Evolutionary conservation across 2,797 vertebrate species (phyloP), one percentile per base, ranked within the genome.

Genomic region (Melanogrammus aeglefinus): DNA sequence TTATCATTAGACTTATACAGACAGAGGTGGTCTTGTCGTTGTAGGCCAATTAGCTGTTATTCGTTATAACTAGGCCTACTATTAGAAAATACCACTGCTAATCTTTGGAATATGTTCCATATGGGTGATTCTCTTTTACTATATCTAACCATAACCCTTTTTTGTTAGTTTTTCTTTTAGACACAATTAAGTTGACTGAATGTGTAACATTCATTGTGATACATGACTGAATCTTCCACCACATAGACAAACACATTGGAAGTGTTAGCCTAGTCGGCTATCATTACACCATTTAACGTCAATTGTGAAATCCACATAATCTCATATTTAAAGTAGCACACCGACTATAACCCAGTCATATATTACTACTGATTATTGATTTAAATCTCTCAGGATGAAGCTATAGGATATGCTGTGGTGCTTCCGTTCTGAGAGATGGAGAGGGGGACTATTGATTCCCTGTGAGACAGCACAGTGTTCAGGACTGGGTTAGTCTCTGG

Each of bases 381-480:
- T 27, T 27, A 9, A 66, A 27, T 27, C n/a, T 27, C 63, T 66
- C 63, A 66, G 24, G 63, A 66, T 27, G 14, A 66, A 66, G n/a
- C 63, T 27, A 27, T 2, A 27, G 9, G n/a, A 27, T 10, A 66
- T 9, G 57, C 27, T n/a, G 31, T 4, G 63, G 63, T 63, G 2
- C 51, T 63, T 51, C 18, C 12, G 21, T 51, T 51, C 16, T 9
- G 57, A 57, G 18, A 18, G 47, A 57, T 7, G 47, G 8, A 1
- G 21, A n/a, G 21, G 4, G 14, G 24, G 31, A 75, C 72, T 82
- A 79, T 76, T 71, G 82, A 88, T 74, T 72, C 71, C 73, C 35
- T 72, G 71, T 77, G 73, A 57, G 75, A 84, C 75, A 57, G 72
- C 75, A 35, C 31, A 35, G 24, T 71, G 24, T 74, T 35, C 74